Evolutionary conservation across 2,888 invertebrate species (phyloP).

Genomic region (Papilio demoleus): DNA sequence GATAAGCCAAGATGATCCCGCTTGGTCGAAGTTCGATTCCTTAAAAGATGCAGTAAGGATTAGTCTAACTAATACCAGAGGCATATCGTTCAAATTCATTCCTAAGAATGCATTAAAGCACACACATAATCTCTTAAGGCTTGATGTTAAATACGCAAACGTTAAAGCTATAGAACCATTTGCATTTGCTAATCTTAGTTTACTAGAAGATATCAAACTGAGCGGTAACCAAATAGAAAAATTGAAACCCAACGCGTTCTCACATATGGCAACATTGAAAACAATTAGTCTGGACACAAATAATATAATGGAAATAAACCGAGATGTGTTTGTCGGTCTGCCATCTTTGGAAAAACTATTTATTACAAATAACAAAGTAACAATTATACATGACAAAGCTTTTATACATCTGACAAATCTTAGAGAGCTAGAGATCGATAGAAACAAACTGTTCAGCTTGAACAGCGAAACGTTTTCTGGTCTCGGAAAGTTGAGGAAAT

Average conservation of each 20-base stretch:
- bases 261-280: slow-evolving; percentile 85
- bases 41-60: slow-evolving; percentile 85
- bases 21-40: slow-evolving; percentile 86
- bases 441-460: slow-evolving; percentile 88
- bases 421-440: slow-evolving; percentile 90
- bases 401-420: slow-evolving; percentile 87
- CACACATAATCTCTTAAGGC: slow-evolving; percentile 78
- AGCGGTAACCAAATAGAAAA: slow-evolving; percentile 86
- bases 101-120: slow-evolving; percentile 86
- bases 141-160: slow-evolving; percentile 87
- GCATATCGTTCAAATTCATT: slow-evolving; percentile 85
- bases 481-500: slow-evolving; percentile 85
- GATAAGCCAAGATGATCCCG: slow-evolving; percentile 82
- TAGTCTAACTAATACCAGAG: slow-evolving; percentile 86
- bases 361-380: slow-evolving; percentile 93
- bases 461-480: slow-evolving; percentile 91
- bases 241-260: slow-evolving; percentile 86
- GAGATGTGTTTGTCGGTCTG: slow-evolving; percentile 88
- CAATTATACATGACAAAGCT: slow-evolving; percentile 93
- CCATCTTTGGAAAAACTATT: slow-evolving; percentile 88
- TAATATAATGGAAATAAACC: slow-evolving; percentile 87
- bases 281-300: slow-evolving; percentile 88
- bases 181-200: slow-evolving; percentile 88
- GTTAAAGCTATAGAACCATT: slow-evolving; percentile 86
- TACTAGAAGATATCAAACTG: slow-evolving; percentile 85